Base-by-base conservation (phyloP, 2,797 vertebrate genomes). In the Hyperoplus immaculatus region DNA sequence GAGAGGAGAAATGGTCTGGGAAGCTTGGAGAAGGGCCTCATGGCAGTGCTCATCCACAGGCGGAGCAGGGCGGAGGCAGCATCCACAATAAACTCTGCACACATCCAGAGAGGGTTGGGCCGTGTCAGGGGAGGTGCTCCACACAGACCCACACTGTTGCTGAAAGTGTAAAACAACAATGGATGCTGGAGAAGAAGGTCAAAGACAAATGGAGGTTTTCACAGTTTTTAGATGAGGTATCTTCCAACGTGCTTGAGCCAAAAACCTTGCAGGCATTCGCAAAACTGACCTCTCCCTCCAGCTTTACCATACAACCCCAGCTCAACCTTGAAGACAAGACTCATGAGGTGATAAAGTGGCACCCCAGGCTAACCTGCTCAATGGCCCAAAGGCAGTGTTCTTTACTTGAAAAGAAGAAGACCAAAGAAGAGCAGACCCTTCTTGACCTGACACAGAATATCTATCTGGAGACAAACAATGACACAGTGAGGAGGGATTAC, bases 151-250 rank as follows among this genome's bases (percentile, higher is more conserved):
- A 85, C 43, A 75, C 83, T 69, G 76, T 77, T 14, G 64, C 65
- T 14, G 54, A 72, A 57, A 67, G 72, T 9, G 57, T 93, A 0
- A 92, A 92, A 70, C 59, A 78, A 53, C 77, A 78, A 54, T 65
- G 75, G 21, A 82, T 91, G 75, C 90, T 94, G 69, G 88, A 95
- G 86, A 92, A 92, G 76, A 94, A 90, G 74, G 94, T 88, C 38
- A 83, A 95, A 87, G 90, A 94, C 87, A 96, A 97, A 85, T 86
- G 94, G 47, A 96, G 93, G 82, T 98, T 97, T 88, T 98, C 96
- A 1, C 95, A 94, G 82, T 97, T 98, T 89, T 92, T 98, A 84
- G 96, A 99, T 76, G 96, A 98, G 81, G 95, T 97, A 74, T 95
- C 95, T 0, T 91, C 90, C 84, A 95, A 95, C 12, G 96, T 97